These are phyloP conservation scores for Menura novaehollandiae DNA, from an alignment of 2,113 vertebrate genomes.

Conservation along the genomic window DNA sequence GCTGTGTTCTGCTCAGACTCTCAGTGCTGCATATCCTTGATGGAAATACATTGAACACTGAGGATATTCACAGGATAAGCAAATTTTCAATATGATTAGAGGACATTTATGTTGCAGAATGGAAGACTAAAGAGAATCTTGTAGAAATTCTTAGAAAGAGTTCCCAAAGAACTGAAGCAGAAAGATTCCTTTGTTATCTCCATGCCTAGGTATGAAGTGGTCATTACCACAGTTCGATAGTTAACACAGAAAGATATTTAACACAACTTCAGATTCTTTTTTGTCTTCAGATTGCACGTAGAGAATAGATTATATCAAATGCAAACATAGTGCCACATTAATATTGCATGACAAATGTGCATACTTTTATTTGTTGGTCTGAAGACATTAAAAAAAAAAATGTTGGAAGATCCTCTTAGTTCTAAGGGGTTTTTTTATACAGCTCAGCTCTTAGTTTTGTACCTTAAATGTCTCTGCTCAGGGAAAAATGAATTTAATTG, in stretches of 20 bases:
- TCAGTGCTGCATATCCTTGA: background rate
- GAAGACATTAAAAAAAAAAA: background rate
- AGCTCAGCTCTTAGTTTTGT: background rate
- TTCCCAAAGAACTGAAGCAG: background rate
- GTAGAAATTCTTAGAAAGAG: background rate
- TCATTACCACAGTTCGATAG: background rate
- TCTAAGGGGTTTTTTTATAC: background rate
- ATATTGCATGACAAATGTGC: background rate
- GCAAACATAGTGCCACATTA: background rate
- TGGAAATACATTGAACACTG: background rate
- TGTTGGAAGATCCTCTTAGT: background rate
- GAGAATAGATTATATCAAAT: background rate
- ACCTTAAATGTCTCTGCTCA: background rate
- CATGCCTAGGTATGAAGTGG: background rate
- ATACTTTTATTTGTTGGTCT: background rate
- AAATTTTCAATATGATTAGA: background rate
- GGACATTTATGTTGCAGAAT: background rate
- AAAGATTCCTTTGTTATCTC: background rate
- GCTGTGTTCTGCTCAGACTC: background rate
- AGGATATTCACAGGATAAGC: background rate
- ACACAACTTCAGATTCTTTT: background rate
- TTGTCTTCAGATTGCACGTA: background rate
- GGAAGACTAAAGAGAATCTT: background rate
- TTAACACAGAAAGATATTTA: background rate
- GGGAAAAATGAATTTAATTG: conserved; percentile 10